Percentiles rank a stretch among this genome's conserved stretches.
Evolutionary conservation across 2,888 invertebrate genomes (phyloP).

Genomic region (Sphaeridia pumilis): DNA sequence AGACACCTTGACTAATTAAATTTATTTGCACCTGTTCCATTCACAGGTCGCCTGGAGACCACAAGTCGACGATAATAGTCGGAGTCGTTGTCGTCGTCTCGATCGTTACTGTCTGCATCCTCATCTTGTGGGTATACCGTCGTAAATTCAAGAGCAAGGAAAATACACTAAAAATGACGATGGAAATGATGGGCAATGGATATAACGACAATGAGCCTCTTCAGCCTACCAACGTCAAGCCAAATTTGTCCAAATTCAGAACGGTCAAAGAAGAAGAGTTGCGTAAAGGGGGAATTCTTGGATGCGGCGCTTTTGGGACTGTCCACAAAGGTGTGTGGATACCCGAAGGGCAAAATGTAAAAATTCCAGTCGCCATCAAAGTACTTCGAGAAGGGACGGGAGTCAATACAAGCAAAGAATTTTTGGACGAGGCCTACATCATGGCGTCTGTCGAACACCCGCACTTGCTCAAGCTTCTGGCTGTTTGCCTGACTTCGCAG

Average conservation of each 20-base stretch:
- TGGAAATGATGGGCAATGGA: slow-evolving; percentile 80
- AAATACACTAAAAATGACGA: slow-evolving; percentile 62
- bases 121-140: slow-evolving; percentile 47
- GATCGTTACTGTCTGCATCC: slow-evolving; percentile 42
- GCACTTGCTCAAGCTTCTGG: slow-evolving; percentile 80
- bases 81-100: slow-evolving; percentile 47
- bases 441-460: slow-evolving; percentile 97
- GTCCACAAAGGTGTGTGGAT: slow-evolving; percentile 94
- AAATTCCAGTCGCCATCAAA: slow-evolving; percentile 97
- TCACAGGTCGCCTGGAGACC: slow-evolving; percentile 3
- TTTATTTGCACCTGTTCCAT: no score
- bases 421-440: slow-evolving; percentile 90
- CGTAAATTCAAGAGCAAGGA: slow-evolving; percentile 75
- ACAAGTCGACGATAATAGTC: slow-evolving; percentile 38
- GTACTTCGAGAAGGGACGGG: slow-evolving; percentile 72
- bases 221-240: slow-evolving; percentile 79
- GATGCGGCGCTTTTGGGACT: slow-evolving; percentile 91
- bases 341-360: slow-evolving; percentile 81
- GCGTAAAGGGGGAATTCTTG: slow-evolving; percentile 78
- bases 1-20: no score
- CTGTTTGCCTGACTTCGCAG: slow-evolving; percentile 92
- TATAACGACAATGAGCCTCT: slow-evolving; percentile 79
- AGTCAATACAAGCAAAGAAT: slow-evolving; percentile 77
- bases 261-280: slow-evolving; percentile 91
- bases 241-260: slow-evolving; percentile 80